Evolutionary conservation across 1,140 invertebrate species (phyloP), one percentile per base, ranked within the genome.

Genomic region (Drosophila parvula): DNA sequence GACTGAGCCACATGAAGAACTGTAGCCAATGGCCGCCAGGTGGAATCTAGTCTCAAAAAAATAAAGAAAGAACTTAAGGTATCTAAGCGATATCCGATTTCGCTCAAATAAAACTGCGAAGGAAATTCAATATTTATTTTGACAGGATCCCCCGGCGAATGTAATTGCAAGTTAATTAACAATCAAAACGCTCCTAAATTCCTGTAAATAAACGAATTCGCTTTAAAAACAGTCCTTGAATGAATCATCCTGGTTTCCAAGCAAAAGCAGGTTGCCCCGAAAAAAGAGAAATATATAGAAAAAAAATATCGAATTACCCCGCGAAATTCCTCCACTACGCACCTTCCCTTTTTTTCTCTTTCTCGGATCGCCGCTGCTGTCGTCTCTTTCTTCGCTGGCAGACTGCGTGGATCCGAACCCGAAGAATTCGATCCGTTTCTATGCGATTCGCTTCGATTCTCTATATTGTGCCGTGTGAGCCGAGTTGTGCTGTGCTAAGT

Each of bases 111-210:
- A 36, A 27, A 30, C 12, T 43, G 40, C 7, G 16, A 9, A 32
- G 30, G 82, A 86, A 86, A 86, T 16, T 82, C 76, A 86, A 86
- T 86, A 86, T 81, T 81, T 86, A 86, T 86, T 86, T 86, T 88
- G 82, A 86, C 83, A 78, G 68, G 53, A 44, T 62, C n/a, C 44
- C 41, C 32, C 14, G 38, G 50, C 41, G 36, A 64, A 64, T 81
- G 60, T 81, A 85, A 85, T 86, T 85, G 79, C 79, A 73, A 85
- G 83, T 85, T 85, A 85, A 85, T 85, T 85, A 85, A 85, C 82
- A 85, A 85, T 77, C 48, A 79, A 63, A 53, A 22, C 3, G n/a
- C 11, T 38, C 36, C 51, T 10, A 38, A 55, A 62, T 55, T 83
- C 38, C 57, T 50, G 47, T 53, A 79, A 79, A 69, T 27, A 64